These are phyloP conservation scores for Meriones psammophilus DNA, from an alignment of 2,797 vertebrate genomes.

Conservation along the genomic window DNA sequence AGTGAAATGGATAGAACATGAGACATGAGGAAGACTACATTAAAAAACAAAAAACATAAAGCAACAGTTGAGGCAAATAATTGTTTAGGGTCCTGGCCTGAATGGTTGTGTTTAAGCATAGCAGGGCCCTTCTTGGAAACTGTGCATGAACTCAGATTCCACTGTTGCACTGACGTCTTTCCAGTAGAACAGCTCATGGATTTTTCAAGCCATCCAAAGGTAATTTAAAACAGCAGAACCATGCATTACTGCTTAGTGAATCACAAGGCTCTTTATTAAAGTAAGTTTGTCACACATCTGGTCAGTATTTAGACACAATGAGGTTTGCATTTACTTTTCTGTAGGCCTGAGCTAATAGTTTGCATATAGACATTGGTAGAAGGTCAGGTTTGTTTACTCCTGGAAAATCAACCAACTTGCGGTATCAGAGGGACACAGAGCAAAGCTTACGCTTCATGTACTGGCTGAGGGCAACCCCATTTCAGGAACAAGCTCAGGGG, in stretches of 20 bases:
- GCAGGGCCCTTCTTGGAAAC: not conserved
- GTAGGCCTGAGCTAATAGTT: slow-evolving; percentile 1
- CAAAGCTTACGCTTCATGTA: not conserved
- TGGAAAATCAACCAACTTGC: not conserved
- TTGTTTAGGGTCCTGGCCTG: not conserved
- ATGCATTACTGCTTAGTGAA: slow-evolving; percentile 45
- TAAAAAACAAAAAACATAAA: not conserved
- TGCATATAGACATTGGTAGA: not conserved
- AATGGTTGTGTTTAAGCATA: not conserved
- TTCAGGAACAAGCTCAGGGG: not conserved
- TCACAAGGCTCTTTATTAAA: slow-evolving; percentile 56
- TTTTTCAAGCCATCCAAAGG: slow-evolving; percentile 48
- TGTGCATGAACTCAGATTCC: not conserved
- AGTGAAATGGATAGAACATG: not conserved
- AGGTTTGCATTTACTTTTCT: slow-evolving; percentile 11
- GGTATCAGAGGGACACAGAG: not conserved
- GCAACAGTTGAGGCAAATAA: not conserved
- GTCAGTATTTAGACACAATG: slow-evolving; percentile 44
- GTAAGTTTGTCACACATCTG: slow-evolving; percentile 70
- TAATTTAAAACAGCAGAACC: slow-evolving; percentile 71
- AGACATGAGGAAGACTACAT: not conserved
- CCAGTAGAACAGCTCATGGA: not conserved
- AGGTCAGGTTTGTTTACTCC: slow-evolving; percentile 17
- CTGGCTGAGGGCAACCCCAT: not conserved
- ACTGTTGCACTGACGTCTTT: not conserved